These are phyloP conservation scores for Hemaris fuciformis DNA, from an alignment of 2,888 invertebrate genomes.

Conservation along the genomic window DNA sequence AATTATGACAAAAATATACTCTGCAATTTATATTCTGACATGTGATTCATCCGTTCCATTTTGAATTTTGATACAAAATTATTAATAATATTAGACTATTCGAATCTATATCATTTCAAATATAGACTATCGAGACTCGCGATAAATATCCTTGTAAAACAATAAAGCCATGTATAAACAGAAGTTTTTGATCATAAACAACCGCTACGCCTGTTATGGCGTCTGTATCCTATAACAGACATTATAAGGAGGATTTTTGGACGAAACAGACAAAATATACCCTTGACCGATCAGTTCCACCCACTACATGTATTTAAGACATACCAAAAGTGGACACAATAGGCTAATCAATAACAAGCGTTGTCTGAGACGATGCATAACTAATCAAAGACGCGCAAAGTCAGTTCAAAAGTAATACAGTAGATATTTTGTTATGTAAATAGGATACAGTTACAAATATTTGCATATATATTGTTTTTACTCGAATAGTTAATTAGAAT, in stretches of 20 bases:
- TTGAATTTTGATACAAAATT: not conserved
- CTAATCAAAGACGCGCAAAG: slow-evolving; percentile 41
- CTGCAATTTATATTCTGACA: not conserved
- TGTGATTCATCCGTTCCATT: not conserved
- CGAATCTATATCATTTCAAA: not conserved
- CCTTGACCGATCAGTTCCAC: slow-evolving; percentile 61
- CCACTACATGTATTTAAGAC: slow-evolving; percentile 50
- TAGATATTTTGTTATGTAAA: slow-evolving; percentile 54
- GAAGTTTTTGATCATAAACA: slow-evolving; percentile 29
- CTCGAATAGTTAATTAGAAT: slow-evolving; percentile 27
- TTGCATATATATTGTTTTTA: slow-evolving; percentile 53
- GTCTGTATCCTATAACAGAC: slow-evolving; percentile 31
- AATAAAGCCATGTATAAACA: slow-evolving; percentile 2
- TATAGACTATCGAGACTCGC: not conserved
- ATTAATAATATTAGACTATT: not conserved
- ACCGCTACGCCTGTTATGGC: slow-evolving; percentile 33
- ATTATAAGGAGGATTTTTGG: slow-evolving; percentile 37
- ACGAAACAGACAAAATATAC: slow-evolving; percentile 39
- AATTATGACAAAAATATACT: too few relatives aligned
- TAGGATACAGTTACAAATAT: slow-evolving; percentile 35
- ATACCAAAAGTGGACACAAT: slow-evolving; percentile 55
- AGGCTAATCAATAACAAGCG: slow-evolving; percentile 56
- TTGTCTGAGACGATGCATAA: slow-evolving; percentile 47
- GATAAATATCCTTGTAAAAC: slow-evolving; percentile 2
- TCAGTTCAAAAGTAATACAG: slow-evolving; percentile 29